Conservation (phyloP, 2,113 vertebrate genomes). For the Chaetorhynchus papuensis region DNA sequence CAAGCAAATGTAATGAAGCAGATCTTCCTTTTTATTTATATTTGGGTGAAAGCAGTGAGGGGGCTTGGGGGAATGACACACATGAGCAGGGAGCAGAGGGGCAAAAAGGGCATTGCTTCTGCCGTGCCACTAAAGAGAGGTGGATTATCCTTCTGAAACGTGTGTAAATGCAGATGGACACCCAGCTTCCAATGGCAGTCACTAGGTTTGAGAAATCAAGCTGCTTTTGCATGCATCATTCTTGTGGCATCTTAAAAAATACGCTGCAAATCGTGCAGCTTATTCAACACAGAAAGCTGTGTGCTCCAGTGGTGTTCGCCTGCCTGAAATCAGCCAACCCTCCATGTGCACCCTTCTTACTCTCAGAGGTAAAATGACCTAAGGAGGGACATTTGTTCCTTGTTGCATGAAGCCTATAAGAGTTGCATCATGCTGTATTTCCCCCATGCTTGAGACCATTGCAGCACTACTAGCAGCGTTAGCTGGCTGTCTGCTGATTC, state of each 20-base stretch:
- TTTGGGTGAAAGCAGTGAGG: slow-evolving; percentile 37
- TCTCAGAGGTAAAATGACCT: neutral
- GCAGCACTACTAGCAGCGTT: neutral
- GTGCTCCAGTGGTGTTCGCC: neutral
- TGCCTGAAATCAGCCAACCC: neutral
- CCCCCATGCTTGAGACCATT: neutral
- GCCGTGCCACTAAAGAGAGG: neutral
- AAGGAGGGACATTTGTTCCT: neutral
- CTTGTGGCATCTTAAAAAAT: neutral
- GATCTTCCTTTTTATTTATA: slow-evolving; percentile 70
- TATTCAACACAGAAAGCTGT: neutral
- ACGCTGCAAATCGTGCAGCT: neutral
- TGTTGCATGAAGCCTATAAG: neutral
- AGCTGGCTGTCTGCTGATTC: neutral
- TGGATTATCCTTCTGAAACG: neutral
- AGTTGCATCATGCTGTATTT: neutral
- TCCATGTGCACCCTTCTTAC: neutral
- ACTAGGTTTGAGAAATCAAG: neutral
- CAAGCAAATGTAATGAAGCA: slow-evolving; percentile 70
- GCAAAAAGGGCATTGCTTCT: neutral
- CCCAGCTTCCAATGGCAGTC: neutral
- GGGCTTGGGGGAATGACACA: neutral
- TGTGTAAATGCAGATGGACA: neutral
- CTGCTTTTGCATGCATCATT: neutral
- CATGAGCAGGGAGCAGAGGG: neutral